Percentiles rank a stretch among this genome's conserved stretches.
Evolutionary conservation across 2,797 vertebrate genomes (phyloP).

Genomic region (Dromococcyx pavoninus): DNA sequence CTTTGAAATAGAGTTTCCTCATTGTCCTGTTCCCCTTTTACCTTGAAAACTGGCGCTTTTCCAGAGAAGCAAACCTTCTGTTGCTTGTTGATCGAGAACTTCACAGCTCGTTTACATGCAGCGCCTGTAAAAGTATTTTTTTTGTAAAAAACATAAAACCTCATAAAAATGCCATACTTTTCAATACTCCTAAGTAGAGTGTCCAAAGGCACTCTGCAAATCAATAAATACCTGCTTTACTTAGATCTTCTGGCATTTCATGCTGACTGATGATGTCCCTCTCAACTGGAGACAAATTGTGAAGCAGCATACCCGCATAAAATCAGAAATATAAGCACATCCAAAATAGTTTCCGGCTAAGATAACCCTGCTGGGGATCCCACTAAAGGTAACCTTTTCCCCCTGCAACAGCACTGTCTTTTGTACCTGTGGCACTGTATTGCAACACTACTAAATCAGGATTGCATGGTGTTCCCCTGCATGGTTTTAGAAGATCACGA

Average conservation of each 20-base stretch:
- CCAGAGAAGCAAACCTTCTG: neutral
- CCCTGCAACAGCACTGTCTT: rapidly evolving
- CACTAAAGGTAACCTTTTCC: neutral
- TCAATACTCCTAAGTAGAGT: neutral
- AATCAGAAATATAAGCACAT: neutral
- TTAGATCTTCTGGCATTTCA: neutral
- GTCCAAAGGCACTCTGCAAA: neutral
- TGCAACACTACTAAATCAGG: neutral
- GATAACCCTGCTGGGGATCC: neutral
- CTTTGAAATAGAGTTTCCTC: neutral
- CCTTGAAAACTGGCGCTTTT: neutral
- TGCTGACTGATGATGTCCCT: neutral
- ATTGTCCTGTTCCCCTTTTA: neutral
- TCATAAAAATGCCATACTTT: neutral
- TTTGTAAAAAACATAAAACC: neutral
- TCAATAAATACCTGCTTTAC: neutral
- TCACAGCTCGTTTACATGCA: neutral
- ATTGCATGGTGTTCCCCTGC: neutral
- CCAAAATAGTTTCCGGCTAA: neutral
- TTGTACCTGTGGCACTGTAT: neutral
- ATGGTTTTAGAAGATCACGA: neutral
- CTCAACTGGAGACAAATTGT: neutral
- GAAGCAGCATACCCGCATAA: neutral
- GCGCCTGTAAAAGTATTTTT: neutral
- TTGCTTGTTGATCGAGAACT: neutral